phyloP scores from a whole-genome alignment of 2,113 vertebrate species.

The Lonchura striata region DNA sequence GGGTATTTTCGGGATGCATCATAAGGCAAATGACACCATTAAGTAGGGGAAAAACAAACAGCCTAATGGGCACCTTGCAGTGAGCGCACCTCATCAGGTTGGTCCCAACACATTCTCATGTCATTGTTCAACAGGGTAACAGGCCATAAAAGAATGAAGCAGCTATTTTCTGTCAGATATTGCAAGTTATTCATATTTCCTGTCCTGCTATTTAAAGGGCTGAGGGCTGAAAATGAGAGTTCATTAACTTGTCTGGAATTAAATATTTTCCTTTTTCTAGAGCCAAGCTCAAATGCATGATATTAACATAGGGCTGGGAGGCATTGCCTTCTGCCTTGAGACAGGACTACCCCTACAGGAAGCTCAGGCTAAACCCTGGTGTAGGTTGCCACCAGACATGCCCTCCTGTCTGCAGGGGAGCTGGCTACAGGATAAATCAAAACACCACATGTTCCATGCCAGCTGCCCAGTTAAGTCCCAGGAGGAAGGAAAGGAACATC shows the following conservation, averaged over 20 bases:
- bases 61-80: background rate
- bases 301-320: background rate
- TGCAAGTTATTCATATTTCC: conserved; percentile 35
- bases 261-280: background rate
- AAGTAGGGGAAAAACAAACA: conserved; percentile 11
- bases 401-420: background rate
- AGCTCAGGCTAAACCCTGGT: background rate
- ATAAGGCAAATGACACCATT: background rate
- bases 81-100: conserved; percentile 35
- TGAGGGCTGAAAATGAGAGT: background rate
- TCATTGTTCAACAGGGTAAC: background rate
- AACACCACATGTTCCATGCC: background rate
- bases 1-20: background rate
- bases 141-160: conserved; percentile 34
- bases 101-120: background rate
- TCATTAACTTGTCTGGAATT: conserved; percentile 20
- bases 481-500: background rate
- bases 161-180: conserved; percentile 38
- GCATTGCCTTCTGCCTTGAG: background rate
- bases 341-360: background rate
- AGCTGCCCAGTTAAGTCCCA: background rate
- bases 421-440: background rate
- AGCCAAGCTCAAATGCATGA: background rate
- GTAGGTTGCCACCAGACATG: background rate
- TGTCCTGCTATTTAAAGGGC: conserved; percentile 36